A percentile compares a stretch with the other conserved stretches of the same genome.
These are phyloP conservation scores for Corapipo altera DNA, from an alignment of 2,113 vertebrate genomes.

Conservation along the genomic window DNA sequence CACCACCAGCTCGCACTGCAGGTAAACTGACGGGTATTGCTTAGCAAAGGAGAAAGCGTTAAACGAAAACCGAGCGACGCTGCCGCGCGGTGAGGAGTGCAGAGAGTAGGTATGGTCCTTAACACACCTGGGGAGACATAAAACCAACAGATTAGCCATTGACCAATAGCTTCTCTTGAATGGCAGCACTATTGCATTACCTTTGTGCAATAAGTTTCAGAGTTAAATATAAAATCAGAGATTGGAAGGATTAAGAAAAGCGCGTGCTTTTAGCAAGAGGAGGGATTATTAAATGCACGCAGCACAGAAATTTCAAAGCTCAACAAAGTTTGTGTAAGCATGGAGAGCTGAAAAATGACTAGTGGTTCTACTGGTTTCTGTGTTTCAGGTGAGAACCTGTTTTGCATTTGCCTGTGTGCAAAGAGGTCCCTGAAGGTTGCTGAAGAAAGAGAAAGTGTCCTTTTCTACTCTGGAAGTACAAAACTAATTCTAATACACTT, in stretches of 20 bases:
- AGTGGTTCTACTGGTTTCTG: not conserved
- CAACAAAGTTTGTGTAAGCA: not conserved
- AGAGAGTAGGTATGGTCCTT: constrained; percentile 70
- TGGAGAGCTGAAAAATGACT: not conserved
- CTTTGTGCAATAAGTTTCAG: not conserved
- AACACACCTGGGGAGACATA: constrained; percentile 72
- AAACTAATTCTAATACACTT: not conserved
- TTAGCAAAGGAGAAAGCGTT: constrained; percentile 79
- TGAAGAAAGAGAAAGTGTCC: not conserved
- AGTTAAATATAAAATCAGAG: not conserved
- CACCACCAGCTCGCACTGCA: constrained; percentile 81
- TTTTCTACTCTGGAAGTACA: not conserved
- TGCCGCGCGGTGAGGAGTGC: not conserved
- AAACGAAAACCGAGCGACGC: constrained; percentile 77
- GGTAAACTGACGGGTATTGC: constrained; percentile 72
- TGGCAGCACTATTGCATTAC: not conserved
- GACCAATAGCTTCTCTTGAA: not conserved
- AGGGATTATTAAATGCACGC: not conserved
- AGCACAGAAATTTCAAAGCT: not conserved
- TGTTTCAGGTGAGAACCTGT: not conserved
- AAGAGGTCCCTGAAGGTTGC: not conserved
- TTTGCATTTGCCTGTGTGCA: not conserved
- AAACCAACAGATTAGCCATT: not conserved
- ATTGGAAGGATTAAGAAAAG: not conserved
- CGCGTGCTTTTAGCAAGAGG: not conserved